These are phyloP conservation scores for Alca torda DNA, from an alignment of 2,797 vertebrate species.

Conservation along the genomic window DNA sequence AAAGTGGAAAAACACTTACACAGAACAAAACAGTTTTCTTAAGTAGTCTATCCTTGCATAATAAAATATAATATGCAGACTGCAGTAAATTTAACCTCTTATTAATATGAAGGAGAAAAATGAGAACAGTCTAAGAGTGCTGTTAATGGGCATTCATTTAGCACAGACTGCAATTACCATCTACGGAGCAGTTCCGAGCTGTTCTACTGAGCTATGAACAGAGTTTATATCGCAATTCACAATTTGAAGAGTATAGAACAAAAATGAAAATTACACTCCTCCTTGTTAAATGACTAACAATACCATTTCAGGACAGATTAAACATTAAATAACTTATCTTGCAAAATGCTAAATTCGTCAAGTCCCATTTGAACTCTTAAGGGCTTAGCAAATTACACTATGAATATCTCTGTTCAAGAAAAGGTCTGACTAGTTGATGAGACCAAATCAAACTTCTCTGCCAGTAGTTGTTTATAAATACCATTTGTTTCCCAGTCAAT, in stretches of 20 bases:
- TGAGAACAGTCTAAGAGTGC: neutral
- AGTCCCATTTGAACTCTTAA: neutral
- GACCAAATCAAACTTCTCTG: neutral
- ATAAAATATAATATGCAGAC: neutral
- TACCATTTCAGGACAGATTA: neutral
- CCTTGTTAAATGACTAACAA: neutral
- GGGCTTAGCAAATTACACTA: neutral
- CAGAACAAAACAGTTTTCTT: neutral
- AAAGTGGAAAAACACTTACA: rapidly evolving
- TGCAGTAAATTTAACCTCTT: constrained; percentile 3
- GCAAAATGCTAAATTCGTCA: neutral
- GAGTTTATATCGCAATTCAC: neutral
- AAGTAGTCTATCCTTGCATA: neutral
- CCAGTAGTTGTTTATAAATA: neutral
- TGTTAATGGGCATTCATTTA: neutral
- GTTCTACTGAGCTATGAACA: neutral
- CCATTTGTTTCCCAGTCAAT: neutral
- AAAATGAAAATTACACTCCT: neutral
- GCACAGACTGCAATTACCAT: neutral
- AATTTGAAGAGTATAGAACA: neutral
- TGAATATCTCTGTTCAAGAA: neutral
- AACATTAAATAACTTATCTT: neutral
- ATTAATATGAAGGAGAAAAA: constrained; percentile 1
- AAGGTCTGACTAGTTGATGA: neutral
- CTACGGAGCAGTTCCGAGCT: neutral